phyloP scores from a whole-genome alignment of 1,140 invertebrate species.

The Pristionchus pacificus region DNA sequence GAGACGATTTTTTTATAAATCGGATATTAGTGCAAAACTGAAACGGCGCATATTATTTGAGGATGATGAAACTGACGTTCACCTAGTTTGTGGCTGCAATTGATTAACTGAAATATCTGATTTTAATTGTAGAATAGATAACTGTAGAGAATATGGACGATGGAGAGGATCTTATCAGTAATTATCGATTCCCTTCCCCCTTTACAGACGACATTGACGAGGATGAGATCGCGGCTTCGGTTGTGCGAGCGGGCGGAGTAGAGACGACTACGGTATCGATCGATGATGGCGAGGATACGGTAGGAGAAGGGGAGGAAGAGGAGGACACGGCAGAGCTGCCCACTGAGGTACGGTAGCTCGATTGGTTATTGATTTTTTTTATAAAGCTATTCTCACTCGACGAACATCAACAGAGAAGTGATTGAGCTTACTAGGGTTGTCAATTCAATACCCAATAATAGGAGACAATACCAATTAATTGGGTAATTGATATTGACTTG shows the following conservation, averaged over 20 bases:
- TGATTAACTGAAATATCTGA: no score
- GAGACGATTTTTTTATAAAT: no score
- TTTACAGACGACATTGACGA: not conserved
- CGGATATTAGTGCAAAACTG: no score
- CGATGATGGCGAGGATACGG: not conserved
- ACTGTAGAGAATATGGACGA: not conserved
- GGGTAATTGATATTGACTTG: no score
- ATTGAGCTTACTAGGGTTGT: not conserved
- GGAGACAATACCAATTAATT: not conserved
- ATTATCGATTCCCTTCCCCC: no score
- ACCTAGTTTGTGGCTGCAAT: no score
- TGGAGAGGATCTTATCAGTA: no score
- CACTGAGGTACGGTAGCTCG: not conserved
- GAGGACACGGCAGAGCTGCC: constrained; percentile 13
- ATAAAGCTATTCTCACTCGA: not conserved
- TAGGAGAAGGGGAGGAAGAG: constrained; percentile 5
- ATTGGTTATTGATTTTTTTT: not conserved
- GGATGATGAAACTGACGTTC: no score
- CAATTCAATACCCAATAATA: no score
- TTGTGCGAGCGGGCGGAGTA: not conserved
- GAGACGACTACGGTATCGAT: not conserved
- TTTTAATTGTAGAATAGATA: no score
- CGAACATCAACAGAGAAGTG: not conserved
- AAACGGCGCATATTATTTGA: no score
- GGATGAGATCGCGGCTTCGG: not conserved